A percentile compares a stretch with the other conserved stretches of the same genome.
phyloP scores from a whole-genome alignment of 1,140 invertebrate species.

The Melitaea cinxia region DNA sequence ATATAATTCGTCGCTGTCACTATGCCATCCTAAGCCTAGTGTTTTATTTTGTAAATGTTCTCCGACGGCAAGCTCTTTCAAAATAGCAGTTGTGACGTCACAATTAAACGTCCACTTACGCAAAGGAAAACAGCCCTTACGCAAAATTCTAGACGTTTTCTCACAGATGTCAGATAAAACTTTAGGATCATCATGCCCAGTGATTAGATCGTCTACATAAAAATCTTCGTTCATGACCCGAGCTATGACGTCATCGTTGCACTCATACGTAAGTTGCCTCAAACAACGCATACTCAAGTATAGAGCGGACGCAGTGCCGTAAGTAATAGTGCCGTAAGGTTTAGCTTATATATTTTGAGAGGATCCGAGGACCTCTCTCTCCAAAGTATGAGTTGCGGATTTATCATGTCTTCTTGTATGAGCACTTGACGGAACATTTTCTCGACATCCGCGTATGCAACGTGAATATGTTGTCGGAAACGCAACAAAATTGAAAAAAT shows the following conservation, averaged over 20 bases:
- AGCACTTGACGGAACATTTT: conserved; percentile 8
- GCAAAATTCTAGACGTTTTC: too few species aligned
- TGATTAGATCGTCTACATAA: conserved; percentile 17
- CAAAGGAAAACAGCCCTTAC: too few species aligned
- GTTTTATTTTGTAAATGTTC: too few species aligned
- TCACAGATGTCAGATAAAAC: too few species aligned
- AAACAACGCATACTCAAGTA: conserved; percentile 2
- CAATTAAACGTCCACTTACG: too few species aligned
- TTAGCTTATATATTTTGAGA: not conserved
- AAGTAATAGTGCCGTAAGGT: conserved; percentile 5
- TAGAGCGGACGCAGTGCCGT: conserved; percentile 10
- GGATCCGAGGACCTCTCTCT: not conserved
- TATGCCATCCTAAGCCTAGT: too few species aligned
- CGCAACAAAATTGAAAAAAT: conserved; percentile 8
- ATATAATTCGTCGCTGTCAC: too few species aligned
- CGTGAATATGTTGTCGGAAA: not conserved
- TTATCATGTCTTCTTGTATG: not conserved
- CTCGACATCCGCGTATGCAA: conserved; percentile 12
- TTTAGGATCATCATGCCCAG: conserved; percentile 1
- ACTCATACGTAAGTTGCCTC: conserved; percentile 3
- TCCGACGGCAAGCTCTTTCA: too few species aligned
- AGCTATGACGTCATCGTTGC: not conserved
- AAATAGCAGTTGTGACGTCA: too few species aligned
- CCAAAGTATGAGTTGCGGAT: conserved; percentile 10
- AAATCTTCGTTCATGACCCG: conserved; percentile 15